Percentiles rank a stretch among this genome's conserved stretches.
phyloP scores from a whole-genome alignment of 2,888 invertebrate species.

The Troglohyphantes excavatus region DNA sequence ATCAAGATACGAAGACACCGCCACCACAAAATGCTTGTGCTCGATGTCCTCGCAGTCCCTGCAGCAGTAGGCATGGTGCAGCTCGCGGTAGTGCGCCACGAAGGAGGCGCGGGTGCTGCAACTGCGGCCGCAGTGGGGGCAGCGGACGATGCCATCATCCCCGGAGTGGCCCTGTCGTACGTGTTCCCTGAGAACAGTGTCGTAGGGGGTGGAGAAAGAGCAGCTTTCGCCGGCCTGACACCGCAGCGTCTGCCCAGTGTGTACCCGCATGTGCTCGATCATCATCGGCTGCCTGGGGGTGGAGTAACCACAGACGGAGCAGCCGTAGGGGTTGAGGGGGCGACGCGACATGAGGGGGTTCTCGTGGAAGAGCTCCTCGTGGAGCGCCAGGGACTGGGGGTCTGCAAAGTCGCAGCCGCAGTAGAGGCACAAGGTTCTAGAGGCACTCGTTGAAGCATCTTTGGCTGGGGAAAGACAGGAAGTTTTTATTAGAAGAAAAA shows the following conservation, averaged over 20 bases:
- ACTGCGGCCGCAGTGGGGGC: constrained; percentile 76
- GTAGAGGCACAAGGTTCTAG: constrained; percentile 84
- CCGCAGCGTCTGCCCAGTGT: constrained; percentile 81
- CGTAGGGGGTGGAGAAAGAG: constrained; percentile 70
- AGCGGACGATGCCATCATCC: constrained; percentile 75
- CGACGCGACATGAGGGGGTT: constrained; percentile 65
- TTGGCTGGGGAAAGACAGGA: constrained; percentile 31
- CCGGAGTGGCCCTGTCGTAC: constrained; percentile 67
- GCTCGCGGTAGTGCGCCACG: constrained; percentile 64
- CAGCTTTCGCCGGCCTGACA: constrained; percentile 77
- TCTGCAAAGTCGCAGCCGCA: constrained; percentile 85
- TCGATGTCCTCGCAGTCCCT: constrained; percentile 71
- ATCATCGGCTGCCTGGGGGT: constrained; percentile 84
- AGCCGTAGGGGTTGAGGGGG: constrained; percentile 75
- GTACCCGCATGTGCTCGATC: constrained; percentile 84
- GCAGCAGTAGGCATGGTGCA: constrained; percentile 74
- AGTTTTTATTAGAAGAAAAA: no score
- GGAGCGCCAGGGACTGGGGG: constrained; percentile 84
- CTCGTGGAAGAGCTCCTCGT: constrained; percentile 79
- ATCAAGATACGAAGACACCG: constrained; percentile 22
- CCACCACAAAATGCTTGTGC: constrained; percentile 68
- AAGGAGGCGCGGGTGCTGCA: constrained; percentile 73
- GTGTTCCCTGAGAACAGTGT: constrained; percentile 77
- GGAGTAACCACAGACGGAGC: constrained; percentile 76
- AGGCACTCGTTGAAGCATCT: constrained; percentile 74